Conservation (phyloP, 2,797 vertebrate genomes). For the Melopsittacus undulatus region DNA sequence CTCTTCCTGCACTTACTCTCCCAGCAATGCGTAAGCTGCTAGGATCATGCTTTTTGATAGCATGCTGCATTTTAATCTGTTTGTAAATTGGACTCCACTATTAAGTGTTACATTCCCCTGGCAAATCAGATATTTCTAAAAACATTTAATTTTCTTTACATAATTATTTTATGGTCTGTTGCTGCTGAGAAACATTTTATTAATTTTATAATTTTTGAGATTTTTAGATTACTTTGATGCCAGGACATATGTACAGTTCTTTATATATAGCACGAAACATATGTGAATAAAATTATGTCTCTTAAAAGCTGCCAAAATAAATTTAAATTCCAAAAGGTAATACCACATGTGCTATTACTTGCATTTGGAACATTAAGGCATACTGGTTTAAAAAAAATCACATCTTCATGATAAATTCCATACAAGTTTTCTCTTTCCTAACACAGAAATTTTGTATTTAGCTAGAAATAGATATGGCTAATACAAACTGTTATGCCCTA, state of each 20-base stretch:
- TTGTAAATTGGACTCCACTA: not conserved
- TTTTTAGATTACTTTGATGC: not conserved
- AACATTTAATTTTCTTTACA: not conserved
- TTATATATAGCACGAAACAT: not conserved
- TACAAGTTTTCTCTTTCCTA: not conserved
- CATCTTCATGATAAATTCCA: not conserved
- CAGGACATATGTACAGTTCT: not conserved
- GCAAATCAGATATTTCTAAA: not conserved
- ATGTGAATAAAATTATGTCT: not conserved
- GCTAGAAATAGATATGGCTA: not conserved
- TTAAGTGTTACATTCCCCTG: not conserved
- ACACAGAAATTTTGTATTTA: not conserved
- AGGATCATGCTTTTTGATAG: not conserved
- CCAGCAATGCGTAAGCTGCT: not conserved
- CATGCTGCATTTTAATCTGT: not conserved
- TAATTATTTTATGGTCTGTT: not conserved
- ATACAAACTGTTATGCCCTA: not conserved
- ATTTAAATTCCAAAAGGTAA: not conserved
- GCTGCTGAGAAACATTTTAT: not conserved
- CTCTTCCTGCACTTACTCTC: not conserved
- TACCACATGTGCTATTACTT: not conserved
- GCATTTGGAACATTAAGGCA: not conserved
- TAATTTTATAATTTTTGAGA: not conserved
- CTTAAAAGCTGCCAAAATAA: conserved; percentile 17
- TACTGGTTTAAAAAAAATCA: not conserved